A percentile compares a stretch with the other conserved stretches of the same genome.
phyloP scores from a whole-genome alignment of 2,888 invertebrate genomes.

The Hydraecia micacea region DNA sequence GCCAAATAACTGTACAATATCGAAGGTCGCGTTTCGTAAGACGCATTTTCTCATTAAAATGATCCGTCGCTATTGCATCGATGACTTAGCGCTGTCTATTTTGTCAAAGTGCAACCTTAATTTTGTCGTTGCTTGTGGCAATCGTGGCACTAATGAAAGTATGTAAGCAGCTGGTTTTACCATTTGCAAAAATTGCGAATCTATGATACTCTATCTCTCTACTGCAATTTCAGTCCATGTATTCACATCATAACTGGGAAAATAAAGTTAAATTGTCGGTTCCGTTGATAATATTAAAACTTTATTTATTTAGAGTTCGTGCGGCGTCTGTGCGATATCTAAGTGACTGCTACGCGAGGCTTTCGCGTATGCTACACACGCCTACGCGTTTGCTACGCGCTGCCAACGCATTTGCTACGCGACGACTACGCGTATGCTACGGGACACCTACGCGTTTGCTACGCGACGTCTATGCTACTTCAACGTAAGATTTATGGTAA shows the following conservation, averaged over 20 bases:
- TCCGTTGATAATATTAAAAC: background rate
- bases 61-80: slow-evolving; percentile 69
- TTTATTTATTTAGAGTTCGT: background rate
- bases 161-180: background rate
- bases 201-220: background rate
- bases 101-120: background rate
- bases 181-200: background rate
- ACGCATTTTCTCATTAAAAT: slow-evolving; percentile 73
- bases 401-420: background rate
- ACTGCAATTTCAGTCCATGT: background rate
- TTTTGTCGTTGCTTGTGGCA: background rate
- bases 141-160: background rate
- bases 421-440: background rate
- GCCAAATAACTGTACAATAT: slow-evolving; percentile 60
- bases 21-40: slow-evolving; percentile 79
- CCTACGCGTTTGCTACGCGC: background rate
- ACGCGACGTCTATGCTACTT: background rate
- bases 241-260: background rate
- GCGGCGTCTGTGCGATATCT: background rate
- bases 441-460: background rate
- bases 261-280: background rate
- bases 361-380: background rate
- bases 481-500: background rate
- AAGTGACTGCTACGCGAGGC: background rate
- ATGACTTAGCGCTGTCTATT: slow-evolving; percentile 22